Base-by-base conservation (phyloP, 1,140 invertebrate species). In the Notospermus geniculatus region DNA sequence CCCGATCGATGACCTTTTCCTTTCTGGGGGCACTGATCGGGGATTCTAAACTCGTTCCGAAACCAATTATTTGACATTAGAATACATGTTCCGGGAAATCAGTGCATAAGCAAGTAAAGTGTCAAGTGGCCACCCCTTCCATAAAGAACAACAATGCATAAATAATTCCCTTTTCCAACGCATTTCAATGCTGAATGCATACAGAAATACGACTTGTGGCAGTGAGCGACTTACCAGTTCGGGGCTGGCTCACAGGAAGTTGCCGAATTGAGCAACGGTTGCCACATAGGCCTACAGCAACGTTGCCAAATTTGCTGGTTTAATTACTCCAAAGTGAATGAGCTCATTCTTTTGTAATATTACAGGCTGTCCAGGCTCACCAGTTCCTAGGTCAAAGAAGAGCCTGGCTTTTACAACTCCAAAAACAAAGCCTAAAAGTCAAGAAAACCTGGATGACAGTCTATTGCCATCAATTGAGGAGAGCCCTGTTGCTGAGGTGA, bases 401-500 rank as follows among this genome's bases (percentile, higher is more conserved):
- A 60, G 60, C 41, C 41, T 71, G 13, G 54, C 57, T 41, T 71
- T 71, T 52, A 53, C 62, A 27, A 66, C 62, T 25, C 64, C 69
- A 17, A 65, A 65, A n/a, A 29, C 28, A 17, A 60, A 46, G 17
- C 1, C 17, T 43, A 2, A 19, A 52, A 22, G 58, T 2, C 41
- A 59, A 1, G 58, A 60, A 52, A 22, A 61, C 2, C 41, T 62
- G 1, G 58, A 60, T 57, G 43, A 54, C 19, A 63, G 60, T 43
- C 25, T 59, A 25, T 45, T 65, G 15, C 62, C 60, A n/a, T 60
- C 64, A 13, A 23, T 68, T 19, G 66, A 68, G 4, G 46, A 27
- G 9, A 68, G 63, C 52, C 60, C 66, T 28, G 55, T 45, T 11
- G 52, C 25, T 22, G 54, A 30, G 22, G 22, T 28, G 5, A 55